phyloP scores from a whole-genome alignment of 2,888 invertebrate genomes.

The Agrypnus murinus region DNA sequence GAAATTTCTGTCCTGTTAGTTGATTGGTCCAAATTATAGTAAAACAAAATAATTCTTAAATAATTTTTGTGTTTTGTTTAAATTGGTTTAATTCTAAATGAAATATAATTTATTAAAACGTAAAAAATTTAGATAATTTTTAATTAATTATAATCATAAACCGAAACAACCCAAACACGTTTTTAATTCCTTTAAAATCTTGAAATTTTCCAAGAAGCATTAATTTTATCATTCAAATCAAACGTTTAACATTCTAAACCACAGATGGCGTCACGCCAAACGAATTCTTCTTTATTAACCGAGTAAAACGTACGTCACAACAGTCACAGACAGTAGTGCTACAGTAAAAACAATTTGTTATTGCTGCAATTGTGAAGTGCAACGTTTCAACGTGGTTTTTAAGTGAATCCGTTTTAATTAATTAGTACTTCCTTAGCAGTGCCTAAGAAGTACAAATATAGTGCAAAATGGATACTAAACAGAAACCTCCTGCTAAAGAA shows the following conservation, averaged over 20 bases:
- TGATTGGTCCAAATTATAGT: too few species aligned
- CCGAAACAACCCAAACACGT: too few species aligned
- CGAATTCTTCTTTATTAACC: conserved; percentile 31
- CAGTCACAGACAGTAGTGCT: conserved; percentile 60
- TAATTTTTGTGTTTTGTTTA: too few species aligned
- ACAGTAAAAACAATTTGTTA: conserved; percentile 59
- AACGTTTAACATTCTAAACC: not conserved
- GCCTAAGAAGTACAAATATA: conserved; percentile 68
- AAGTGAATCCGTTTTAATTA: conserved; percentile 48
- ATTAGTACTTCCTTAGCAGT: conserved; percentile 69
- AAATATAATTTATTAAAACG: too few species aligned
- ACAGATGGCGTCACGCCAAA: not conserved
- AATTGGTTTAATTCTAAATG: too few species aligned
- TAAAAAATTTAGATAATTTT: too few species aligned
- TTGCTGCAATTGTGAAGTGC: conserved; percentile 58
- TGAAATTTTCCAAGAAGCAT: not conserved
- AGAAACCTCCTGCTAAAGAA: conserved; percentile 74
- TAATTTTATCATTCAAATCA: too few species aligned
- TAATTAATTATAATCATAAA: too few species aligned
- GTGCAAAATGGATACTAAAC: conserved; percentile 65
- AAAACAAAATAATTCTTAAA: too few species aligned
- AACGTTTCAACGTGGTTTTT: conserved; percentile 48
- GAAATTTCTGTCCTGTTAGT: too few species aligned
- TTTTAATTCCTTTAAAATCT: too few species aligned
- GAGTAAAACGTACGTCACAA: conserved; percentile 56